A percentile compares a stretch with the other conserved stretches of the same genome.
These are phyloP conservation scores for Ormyrus rosae DNA, from an alignment of 2,888 invertebrate species.

Conservation along the genomic window DNA sequence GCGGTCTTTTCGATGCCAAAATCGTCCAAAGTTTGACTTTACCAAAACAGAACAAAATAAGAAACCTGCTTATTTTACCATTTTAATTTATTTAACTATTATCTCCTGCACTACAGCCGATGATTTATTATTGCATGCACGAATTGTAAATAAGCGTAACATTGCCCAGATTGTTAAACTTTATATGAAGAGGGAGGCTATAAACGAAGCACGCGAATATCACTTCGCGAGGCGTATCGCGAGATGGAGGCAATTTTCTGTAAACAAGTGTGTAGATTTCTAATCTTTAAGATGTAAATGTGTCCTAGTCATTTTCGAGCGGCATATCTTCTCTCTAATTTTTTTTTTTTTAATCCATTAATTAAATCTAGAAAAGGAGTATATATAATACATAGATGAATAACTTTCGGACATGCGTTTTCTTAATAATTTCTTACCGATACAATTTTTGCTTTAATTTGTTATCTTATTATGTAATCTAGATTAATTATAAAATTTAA, in stretches of 20 bases:
- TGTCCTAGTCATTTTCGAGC: constrained; percentile 61
- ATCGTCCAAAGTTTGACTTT: constrained; percentile 54
- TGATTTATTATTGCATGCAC: not conserved
- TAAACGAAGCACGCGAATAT: constrained; percentile 22
- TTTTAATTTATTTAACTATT: too few species aligned
- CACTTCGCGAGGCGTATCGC: constrained; percentile 9
- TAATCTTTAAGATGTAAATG: constrained; percentile 17
- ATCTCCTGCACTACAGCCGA: too few species aligned
- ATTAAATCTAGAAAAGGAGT: not conserved
- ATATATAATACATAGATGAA: not conserved
- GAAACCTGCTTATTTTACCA: too few species aligned
- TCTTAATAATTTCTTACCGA: not conserved
- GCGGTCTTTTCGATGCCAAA: constrained; percentile 60
- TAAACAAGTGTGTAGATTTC: constrained; percentile 22
- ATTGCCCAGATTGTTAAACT: not conserved
- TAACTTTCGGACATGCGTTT: not conserved
- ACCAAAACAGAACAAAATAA: not conserved
- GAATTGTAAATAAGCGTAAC: not conserved
- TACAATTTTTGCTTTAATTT: not conserved
- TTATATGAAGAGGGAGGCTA: not conserved
- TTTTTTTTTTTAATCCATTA: constrained; percentile 2
- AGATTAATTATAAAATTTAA: not conserved
- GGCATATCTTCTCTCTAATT: not conserved
- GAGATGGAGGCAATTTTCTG: constrained; percentile 45
- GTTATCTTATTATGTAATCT: not conserved